Percentiles rank a stretch among this genome's conserved stretches.
phyloP scores from a whole-genome alignment of 2,888 invertebrate species.

The Oxyteleia sp. region DNA sequence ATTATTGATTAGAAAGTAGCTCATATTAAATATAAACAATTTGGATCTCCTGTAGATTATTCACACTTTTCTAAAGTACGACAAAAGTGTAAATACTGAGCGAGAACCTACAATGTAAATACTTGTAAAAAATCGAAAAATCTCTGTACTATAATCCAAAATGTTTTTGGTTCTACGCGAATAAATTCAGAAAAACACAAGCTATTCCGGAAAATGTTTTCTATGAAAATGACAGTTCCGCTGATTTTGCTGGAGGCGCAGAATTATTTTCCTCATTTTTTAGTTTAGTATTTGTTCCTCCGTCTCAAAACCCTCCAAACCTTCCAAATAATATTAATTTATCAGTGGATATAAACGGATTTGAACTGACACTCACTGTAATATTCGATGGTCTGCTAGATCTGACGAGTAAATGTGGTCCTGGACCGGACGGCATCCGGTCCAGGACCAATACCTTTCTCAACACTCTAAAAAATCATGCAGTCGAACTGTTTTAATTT shows the following conservation, averaged over 20 bases:
- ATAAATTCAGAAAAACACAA: background rate
- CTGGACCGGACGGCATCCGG: too few relatives aligned
- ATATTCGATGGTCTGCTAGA: too few relatives aligned
- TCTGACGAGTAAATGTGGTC: too few relatives aligned
- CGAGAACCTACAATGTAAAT: too few relatives aligned
- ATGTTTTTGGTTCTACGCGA: conserved; percentile 2
- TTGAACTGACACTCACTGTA: too few relatives aligned
- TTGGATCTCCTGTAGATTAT: background rate
- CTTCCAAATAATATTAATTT: background rate
- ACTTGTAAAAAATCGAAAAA: background rate
- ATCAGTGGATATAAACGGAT: too few relatives aligned
- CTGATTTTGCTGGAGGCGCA: background rate
- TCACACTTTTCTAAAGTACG: background rate
- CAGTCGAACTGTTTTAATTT: too few relatives aligned
- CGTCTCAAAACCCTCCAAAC: background rate
- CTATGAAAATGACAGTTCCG: background rate
- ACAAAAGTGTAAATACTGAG: too few relatives aligned
- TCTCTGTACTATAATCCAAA: background rate
- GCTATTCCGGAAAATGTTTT: background rate
- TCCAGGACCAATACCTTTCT: too few relatives aligned
- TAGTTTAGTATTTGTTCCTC: background rate
- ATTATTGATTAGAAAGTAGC: conserved; percentile 18
- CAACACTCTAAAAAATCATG: too few relatives aligned
- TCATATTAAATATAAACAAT: conserved; percentile 2
- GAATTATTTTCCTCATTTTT: conserved; percentile 2